Evolutionary conservation across 2,888 invertebrate species (phyloP).

Genomic region (Pycnomerus fuliginosus): DNA sequence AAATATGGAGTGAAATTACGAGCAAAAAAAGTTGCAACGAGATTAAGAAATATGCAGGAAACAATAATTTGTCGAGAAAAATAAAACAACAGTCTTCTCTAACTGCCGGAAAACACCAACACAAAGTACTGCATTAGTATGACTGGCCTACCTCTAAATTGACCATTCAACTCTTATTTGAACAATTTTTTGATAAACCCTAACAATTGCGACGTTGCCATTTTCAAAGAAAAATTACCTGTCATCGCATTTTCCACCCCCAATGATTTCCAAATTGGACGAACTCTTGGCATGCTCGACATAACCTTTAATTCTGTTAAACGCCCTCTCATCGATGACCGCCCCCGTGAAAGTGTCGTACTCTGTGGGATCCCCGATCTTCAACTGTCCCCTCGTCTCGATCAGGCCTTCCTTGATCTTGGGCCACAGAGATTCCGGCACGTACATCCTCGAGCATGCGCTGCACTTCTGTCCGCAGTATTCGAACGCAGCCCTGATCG

Average conservation of each 20-base stretch:
- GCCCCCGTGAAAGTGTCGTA: slow-evolving; percentile 85
- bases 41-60: too few relatives aligned
- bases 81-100: too few relatives aligned
- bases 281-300: slow-evolving; percentile 83
- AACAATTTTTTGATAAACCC: too few relatives aligned
- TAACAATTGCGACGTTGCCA: too few relatives aligned
- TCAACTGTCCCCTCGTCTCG: slow-evolving; percentile 68
- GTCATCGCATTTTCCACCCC: slow-evolving; percentile 86
- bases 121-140: too few relatives aligned
- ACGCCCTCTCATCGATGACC: slow-evolving; percentile 95
- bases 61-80: too few relatives aligned
- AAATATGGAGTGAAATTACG: too few relatives aligned
- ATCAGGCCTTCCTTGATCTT: slow-evolving; percentile 72
- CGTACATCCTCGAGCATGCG: slow-evolving; percentile 95
- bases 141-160: too few relatives aligned
- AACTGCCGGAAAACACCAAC: too few relatives aligned
- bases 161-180: too few relatives aligned
- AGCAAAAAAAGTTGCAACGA: too few relatives aligned
- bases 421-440: slow-evolving; percentile 86
- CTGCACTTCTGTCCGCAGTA: slow-evolving; percentile 98
- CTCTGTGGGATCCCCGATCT: slow-evolving; percentile 84
- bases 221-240: slow-evolving; percentile 59
- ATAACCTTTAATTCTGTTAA: slow-evolving; percentile 83
- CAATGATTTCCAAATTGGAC: slow-evolving; percentile 72
- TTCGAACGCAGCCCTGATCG: slow-evolving; percentile 92